A percentile compares a stretch with the other conserved stretches of the same genome.
phyloP scores from a whole-genome alignment of 1,140 invertebrate species.

The Drosophila quadrilineata region DNA sequence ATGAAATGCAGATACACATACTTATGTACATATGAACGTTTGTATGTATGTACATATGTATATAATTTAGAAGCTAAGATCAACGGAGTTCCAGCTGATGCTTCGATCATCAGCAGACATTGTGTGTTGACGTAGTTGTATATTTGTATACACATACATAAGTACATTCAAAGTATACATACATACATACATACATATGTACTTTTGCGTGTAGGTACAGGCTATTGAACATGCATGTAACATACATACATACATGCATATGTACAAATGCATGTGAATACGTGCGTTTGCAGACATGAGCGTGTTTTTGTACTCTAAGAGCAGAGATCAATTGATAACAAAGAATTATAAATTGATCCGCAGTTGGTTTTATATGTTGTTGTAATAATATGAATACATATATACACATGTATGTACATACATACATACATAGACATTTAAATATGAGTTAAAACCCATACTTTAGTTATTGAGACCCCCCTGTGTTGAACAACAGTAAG shows the following conservation, averaged over 20 bases:
- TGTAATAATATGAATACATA: background rate
- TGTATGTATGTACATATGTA: background rate
- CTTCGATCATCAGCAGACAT: conserved; percentile 4
- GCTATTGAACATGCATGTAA: too few relatives aligned
- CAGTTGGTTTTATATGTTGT: too few relatives aligned
- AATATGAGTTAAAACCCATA: conserved; percentile 20
- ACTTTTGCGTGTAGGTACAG: too few relatives aligned
- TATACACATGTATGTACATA: background rate
- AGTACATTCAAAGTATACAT: background rate
- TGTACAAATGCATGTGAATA: too few relatives aligned
- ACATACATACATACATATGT: background rate
- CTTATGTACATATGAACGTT: background rate
- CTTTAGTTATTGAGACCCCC: conserved; percentile 34
- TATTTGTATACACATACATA: too few relatives aligned
- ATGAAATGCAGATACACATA: background rate
- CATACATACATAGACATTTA: background rate
- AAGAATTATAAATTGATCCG: too few relatives aligned
- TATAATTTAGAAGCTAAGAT: background rate
- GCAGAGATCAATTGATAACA: too few relatives aligned
- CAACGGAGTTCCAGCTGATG: background rate
- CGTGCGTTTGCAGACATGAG: too few relatives aligned
- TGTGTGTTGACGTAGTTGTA: too few relatives aligned
- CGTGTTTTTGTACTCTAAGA: too few relatives aligned
- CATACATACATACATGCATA: too few relatives aligned
- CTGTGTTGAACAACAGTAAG: conserved; percentile 24